Conservation (phyloP, 2,113 vertebrate genomes). For the Neoarius graeffei region DNA sequence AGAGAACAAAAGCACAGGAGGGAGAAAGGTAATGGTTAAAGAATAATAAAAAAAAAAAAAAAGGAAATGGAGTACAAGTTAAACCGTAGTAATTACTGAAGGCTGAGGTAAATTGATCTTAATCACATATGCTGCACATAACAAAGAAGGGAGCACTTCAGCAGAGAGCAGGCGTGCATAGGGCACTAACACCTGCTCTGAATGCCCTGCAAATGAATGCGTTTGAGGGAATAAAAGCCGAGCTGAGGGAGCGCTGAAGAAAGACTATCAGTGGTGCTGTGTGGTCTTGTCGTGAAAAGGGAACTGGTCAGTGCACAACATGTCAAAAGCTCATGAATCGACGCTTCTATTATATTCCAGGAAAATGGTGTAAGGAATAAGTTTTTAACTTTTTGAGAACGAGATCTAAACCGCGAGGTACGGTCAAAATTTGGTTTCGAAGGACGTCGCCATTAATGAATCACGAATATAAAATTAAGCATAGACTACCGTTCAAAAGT, state of each 20-base stretch:
- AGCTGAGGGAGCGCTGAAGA: not conserved
- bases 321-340: constrained; percentile 14
- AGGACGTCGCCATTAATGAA: not conserved
- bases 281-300: constrained; percentile 21
- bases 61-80: constrained; percentile 37
- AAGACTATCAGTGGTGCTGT: constrained; percentile 27
- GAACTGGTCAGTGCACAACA: not conserved
- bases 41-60: not conserved
- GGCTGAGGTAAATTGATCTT: constrained; percentile 42
- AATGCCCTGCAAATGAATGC: constrained; percentile 18
- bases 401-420: not conserved
- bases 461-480: not conserved
- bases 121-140: constrained; percentile 41
- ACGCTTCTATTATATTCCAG: not conserved
- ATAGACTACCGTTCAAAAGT: too few relatives aligned
- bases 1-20: constrained; percentile 11
- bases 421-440: not conserved
- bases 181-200: constrained; percentile 40
- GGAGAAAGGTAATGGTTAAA: constrained; percentile 27
- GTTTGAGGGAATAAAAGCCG: constrained; percentile 14
- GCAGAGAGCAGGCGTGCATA: constrained; percentile 17
- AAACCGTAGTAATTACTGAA: constrained; percentile 29
- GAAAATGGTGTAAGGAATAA: not conserved
- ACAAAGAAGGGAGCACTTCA: constrained; percentile 22
- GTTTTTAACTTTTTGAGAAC: not conserved